phyloP scores from a whole-genome alignment of 2,797 vertebrate genomes.

The Eulemur albifrons region DNA sequence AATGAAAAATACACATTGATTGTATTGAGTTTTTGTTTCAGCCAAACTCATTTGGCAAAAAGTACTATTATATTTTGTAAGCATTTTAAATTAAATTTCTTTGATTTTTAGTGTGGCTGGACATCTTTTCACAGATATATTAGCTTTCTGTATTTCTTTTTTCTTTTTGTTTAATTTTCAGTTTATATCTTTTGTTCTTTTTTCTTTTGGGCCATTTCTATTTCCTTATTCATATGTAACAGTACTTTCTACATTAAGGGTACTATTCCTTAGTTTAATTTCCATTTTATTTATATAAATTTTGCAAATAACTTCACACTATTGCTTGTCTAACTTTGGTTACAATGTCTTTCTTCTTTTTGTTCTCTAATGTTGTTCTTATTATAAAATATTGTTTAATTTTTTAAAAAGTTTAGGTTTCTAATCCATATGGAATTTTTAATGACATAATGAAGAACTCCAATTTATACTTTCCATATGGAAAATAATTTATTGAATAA shows the following conservation, averaged over 20 bases:
- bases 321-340: background rate
- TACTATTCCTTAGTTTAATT: background rate
- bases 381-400: background rate
- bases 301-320: background rate
- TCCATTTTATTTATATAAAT: background rate
- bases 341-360: background rate
- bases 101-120: background rate
- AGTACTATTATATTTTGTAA: background rate
- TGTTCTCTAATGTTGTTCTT: background rate
- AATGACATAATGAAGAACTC: background rate
- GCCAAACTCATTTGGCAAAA: background rate
- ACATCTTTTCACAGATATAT: background rate
- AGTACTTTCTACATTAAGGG: background rate
- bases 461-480: background rate
- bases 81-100: background rate
- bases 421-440: background rate
- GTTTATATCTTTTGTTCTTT: background rate
- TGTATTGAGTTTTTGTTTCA: background rate
- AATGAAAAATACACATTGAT: background rate
- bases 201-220: background rate
- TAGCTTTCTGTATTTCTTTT: background rate
- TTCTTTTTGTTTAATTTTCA: background rate
- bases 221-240: background rate
- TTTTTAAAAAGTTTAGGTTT: background rate
- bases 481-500: background rate